Percentiles rank a stretch among this genome's conserved stretches.
These are phyloP conservation scores for Caligus rogercresseyi DNA, from an alignment of 1,140 invertebrate genomes.

Conservation along the genomic window DNA sequence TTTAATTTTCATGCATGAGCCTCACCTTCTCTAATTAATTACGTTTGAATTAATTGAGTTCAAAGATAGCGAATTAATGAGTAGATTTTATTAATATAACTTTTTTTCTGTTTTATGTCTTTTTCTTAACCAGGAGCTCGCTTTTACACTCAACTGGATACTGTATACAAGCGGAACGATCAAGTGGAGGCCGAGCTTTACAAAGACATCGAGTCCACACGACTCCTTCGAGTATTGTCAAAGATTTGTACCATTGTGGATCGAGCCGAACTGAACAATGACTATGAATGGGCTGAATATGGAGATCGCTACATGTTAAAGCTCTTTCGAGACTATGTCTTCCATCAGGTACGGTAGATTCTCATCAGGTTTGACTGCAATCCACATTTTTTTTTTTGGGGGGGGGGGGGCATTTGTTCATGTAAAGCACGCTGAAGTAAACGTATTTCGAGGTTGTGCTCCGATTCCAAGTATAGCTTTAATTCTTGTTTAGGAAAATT, in stretches of 20 bases:
- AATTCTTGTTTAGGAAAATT: too few species aligned
- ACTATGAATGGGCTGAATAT: conserved; percentile 86
- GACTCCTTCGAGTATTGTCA: conserved; percentile 67
- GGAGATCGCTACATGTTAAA: conserved; percentile 95
- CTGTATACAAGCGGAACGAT: conserved; percentile 64
- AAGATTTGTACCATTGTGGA: conserved; percentile 85
- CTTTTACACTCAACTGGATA: conserved; percentile 87
- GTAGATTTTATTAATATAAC: neutral
- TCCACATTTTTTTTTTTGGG: neutral
- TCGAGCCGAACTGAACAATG: conserved; percentile 79
- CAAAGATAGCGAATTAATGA: too few species aligned
- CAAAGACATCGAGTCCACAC: conserved; percentile 85
- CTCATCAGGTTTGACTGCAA: neutral
- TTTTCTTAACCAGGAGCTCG: conserved; percentile 38
- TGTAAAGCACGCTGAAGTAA: too few species aligned
- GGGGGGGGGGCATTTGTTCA: too few species aligned
- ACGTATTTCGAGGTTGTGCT: too few species aligned
- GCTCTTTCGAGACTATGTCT: conserved; percentile 89
- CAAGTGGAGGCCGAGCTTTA: conserved; percentile 71
- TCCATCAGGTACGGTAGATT: conserved; percentile 47
- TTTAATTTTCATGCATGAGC: too few species aligned
- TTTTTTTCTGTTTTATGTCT: neutral
- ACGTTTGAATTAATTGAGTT: too few species aligned
- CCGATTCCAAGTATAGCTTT: too few species aligned
- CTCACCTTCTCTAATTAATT: too few species aligned